These are phyloP conservation scores for Nebria ingens DNA, from an alignment of 1,140 invertebrate genomes.

Conservation along the genomic window DNA sequence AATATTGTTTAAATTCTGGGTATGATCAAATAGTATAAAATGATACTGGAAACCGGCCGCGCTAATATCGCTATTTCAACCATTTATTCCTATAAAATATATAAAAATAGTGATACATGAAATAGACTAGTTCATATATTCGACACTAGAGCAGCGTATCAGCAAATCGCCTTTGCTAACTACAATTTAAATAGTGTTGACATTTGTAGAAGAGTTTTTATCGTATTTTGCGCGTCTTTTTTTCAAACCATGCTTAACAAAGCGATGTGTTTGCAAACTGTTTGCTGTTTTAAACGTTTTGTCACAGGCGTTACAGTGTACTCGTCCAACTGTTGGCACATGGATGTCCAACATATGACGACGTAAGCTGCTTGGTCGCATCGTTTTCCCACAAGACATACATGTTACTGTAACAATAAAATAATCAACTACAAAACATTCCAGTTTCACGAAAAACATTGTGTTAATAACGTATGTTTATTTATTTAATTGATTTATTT, in stretches of 20 bases:
- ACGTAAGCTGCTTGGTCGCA: conserved; percentile 25
- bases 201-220: no score
- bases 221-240: no score
- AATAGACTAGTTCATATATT: no score
- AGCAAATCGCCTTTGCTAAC: no score
- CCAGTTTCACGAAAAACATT: neutral
- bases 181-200: no score
- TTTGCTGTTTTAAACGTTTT: conserved; percentile 27
- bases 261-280: conserved; percentile 26
- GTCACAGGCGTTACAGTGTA: conserved; percentile 25
- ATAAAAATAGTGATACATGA: no score
- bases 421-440: neutral
- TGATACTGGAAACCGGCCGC: no score
- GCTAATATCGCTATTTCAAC: no score
- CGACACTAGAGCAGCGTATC: no score
- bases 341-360: conserved; percentile 25
- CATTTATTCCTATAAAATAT: no score
- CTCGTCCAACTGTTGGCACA: conserved; percentile 19
- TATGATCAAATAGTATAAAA: no score
- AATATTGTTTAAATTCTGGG: no score
- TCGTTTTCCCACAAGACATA: conserved; percentile 23
- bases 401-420: conserved; percentile 20
- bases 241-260: conserved; percentile 20
- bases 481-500: neutral
- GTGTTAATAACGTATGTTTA: neutral